These are phyloP conservation scores for Iselma pallidipennis DNA, from an alignment of 2,888 invertebrate genomes.

Conservation along the genomic window DNA sequence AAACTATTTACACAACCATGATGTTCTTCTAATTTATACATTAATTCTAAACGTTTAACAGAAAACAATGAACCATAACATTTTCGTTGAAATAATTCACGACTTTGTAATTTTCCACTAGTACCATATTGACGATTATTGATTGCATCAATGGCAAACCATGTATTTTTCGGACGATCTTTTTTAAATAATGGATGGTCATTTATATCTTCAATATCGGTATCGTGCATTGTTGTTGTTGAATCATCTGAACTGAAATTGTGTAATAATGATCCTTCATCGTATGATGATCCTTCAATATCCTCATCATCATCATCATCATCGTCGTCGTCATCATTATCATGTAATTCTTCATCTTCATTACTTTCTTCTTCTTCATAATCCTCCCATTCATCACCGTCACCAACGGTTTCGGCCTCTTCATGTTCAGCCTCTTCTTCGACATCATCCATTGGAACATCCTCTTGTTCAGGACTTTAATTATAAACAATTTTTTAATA, in stretches of 20 bases:
- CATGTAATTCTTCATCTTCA: constrained; percentile 9
- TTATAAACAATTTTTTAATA: neutral
- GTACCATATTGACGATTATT: constrained; percentile 67
- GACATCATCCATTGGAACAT: neutral
- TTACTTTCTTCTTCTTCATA: constrained; percentile 25
- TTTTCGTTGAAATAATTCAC: constrained; percentile 54
- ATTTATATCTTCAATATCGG: constrained; percentile 49
- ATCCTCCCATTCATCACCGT: constrained; percentile 20
- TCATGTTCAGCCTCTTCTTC: no score
- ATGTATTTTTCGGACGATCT: constrained; percentile 68
- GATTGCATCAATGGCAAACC: constrained; percentile 67
- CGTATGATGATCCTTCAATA: neutral
- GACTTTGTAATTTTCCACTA: constrained; percentile 51
- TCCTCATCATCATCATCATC: constrained; percentile 7
- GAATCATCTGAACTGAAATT: constrained; percentile 10
- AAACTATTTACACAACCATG: constrained; percentile 91
- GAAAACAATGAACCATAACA: constrained; percentile 82
- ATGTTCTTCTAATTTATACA: constrained; percentile 77
- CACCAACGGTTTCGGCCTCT: neutral
- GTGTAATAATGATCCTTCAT: constrained; percentile 1
- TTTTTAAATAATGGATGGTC: constrained; percentile 60
- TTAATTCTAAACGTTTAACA: constrained; percentile 79
- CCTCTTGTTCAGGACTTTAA: neutral
- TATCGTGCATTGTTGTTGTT: constrained; percentile 36
- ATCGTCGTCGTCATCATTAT: constrained; percentile 11